These are phyloP conservation scores for Galerucella nymphaeae DNA, from an alignment of 2,888 invertebrate species.

Conservation along the genomic window DNA sequence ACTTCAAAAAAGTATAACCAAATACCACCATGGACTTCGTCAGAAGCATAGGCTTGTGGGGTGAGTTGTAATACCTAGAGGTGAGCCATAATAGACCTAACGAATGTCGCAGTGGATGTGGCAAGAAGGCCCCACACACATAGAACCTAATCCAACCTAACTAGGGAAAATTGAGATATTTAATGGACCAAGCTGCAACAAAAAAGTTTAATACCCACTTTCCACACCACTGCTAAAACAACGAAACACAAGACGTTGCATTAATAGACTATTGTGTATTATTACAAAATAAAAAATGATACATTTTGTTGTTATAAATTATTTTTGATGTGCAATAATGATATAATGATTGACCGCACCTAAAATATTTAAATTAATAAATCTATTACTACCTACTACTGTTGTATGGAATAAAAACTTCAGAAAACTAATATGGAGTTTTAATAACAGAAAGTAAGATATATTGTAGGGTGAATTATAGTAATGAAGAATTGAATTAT, in stretches of 20 bases:
- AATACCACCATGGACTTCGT: too few relatives aligned
- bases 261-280: constrained; percentile 21
- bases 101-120: too few relatives aligned
- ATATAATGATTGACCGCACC: constrained; percentile 24
- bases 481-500: too few relatives aligned
- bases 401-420: not conserved
- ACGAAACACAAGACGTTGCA: constrained; percentile 7
- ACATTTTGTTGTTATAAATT: constrained; percentile 22
- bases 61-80: too few relatives aligned
- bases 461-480: too few relatives aligned
- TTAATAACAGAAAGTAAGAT: not conserved
- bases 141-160: too few relatives aligned
- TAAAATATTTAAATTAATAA: constrained; percentile 23
- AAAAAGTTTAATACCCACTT: not conserved
- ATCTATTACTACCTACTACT: not conserved
- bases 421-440: not conserved
- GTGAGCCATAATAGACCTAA: too few relatives aligned
- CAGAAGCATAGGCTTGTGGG: too few relatives aligned
- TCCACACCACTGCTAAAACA: not conserved
- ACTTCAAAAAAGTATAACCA: too few relatives aligned
- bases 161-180: too few relatives aligned
- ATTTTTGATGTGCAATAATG: constrained; percentile 23
- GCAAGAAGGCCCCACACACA: too few relatives aligned
- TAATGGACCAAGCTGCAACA: not conserved
- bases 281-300: constrained; percentile 20